Evolutionary conservation across 2,888 invertebrate genomes (phyloP).

Genomic region (Salpingus planirostris): DNA sequence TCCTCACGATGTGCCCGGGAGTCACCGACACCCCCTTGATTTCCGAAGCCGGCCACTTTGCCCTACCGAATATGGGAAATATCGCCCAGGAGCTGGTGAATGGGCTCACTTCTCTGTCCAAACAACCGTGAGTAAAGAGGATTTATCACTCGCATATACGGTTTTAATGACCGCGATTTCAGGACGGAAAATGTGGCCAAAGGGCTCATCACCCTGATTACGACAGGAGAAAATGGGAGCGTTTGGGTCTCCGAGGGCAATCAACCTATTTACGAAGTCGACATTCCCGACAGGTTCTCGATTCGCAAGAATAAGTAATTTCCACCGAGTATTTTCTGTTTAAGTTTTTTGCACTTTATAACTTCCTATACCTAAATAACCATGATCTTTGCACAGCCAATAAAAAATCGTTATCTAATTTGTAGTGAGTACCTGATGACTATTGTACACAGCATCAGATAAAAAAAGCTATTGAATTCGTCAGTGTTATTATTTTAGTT

Average conservation of each 20-base stretch:
- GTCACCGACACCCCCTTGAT: conserved; percentile 38
- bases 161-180: conserved; percentile 7
- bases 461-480: no score
- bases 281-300: conserved; percentile 26
- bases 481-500: no score
- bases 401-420: no score
- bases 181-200: conserved; percentile 31
- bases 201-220: conserved; percentile 35
- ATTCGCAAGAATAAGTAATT: conserved; percentile 21
- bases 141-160: background rate
- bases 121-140: conserved; percentile 33
- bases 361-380: no score
- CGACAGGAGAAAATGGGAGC: conserved; percentile 43
- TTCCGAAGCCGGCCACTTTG: conserved; percentile 26
- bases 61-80: conserved; percentile 23
- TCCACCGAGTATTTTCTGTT: no score
- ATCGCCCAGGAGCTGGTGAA: conserved; percentile 25
- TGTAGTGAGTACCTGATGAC: no score
- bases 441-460: no score
- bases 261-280: conserved; percentile 28
- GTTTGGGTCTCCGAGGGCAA: conserved; percentile 46
- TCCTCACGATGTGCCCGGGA: conserved; percentile 42
- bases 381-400: no score
- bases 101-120: conserved; percentile 31
- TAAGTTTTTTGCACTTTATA: no score